phyloP scores from a whole-genome alignment of 2,113 vertebrate genomes.

The Erythrocercus mccallii region DNA sequence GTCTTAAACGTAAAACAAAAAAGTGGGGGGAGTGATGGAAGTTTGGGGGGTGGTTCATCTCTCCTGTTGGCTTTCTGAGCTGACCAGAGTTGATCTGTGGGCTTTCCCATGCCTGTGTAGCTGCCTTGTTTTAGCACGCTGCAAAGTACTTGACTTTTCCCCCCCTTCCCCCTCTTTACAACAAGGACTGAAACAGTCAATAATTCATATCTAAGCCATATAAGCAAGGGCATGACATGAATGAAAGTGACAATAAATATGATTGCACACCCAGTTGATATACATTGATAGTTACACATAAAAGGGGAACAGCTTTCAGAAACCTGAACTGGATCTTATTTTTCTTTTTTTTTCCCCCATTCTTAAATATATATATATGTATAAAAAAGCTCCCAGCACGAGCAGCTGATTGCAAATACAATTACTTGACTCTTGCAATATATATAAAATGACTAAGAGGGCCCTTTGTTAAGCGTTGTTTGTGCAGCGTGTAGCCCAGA shows the following conservation, averaged over 20 bases:
- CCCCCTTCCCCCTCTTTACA: constrained; percentile 44
- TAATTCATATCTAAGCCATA: constrained; percentile 78
- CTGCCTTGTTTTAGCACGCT: not conserved
- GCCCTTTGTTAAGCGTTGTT: constrained; percentile 64
- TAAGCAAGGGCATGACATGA: constrained; percentile 79
- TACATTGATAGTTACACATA: constrained; percentile 75
- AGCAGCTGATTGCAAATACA: constrained; percentile 58
- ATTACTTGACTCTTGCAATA: constrained; percentile 66
- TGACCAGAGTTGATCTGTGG: not conserved
- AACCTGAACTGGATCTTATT: not conserved
- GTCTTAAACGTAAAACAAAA: not conserved
- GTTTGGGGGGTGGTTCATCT: rapidly evolving
- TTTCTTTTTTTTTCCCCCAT: not conserved
- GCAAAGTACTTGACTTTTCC: constrained; percentile 51
- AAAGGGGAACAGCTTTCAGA: constrained; percentile 53
- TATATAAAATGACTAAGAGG: constrained; percentile 60
- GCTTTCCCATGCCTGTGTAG: not conserved
- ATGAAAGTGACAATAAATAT: constrained; percentile 81
- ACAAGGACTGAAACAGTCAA: constrained; percentile 72
- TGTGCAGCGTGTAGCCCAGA: constrained; percentile 52
- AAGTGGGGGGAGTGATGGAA: not conserved
- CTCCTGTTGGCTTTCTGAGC: not conserved
- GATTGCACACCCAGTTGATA: constrained; percentile 75
- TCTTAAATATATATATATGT: constrained; percentile 1
- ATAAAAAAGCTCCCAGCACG: constrained; percentile 30